Conservation (phyloP, 2,113 vertebrate genomes). For the Pandion haliaetus region DNA sequence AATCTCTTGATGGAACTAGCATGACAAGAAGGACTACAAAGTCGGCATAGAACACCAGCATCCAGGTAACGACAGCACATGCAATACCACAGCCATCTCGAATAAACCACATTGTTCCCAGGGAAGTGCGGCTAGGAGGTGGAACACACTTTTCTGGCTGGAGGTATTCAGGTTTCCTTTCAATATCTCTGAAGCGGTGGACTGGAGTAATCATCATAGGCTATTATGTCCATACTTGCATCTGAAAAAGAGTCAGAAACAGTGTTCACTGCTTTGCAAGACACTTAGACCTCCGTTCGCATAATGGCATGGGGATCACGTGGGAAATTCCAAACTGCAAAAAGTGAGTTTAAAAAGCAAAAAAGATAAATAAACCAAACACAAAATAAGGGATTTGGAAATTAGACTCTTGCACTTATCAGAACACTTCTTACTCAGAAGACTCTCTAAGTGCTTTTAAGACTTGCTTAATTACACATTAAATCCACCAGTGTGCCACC, state of each 20-base stretch:
- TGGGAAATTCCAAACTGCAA: not conserved
- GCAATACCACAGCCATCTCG: conserved; percentile 94
- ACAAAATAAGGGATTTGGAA: not conserved
- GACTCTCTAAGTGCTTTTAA: not conserved
- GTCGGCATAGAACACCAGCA: conserved; percentile 95
- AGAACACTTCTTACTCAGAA: not conserved
- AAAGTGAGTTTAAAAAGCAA: not conserved
- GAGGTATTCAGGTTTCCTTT: conserved; percentile 93
- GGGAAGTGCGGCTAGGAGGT: conserved; percentile 75
- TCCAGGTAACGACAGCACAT: conserved; percentile 94
- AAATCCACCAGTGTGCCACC: not conserved
- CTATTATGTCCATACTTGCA: conserved; percentile 79
- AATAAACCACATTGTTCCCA: conserved; percentile 95
- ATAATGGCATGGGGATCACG: accelerated
- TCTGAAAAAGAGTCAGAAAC: conserved; percentile 72
- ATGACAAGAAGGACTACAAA: conserved; percentile 97
- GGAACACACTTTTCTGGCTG: conserved; percentile 91
- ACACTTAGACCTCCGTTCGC: accelerated
- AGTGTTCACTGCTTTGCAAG: not conserved
- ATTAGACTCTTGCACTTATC: not conserved
- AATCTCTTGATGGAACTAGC: conserved; percentile 88
- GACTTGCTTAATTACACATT: not conserved
- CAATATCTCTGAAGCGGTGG: conserved; percentile 92
- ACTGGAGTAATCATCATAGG: conserved; percentile 87
- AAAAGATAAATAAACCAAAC: not conserved